Conservation (phyloP, 1,140 invertebrate species). For the Achatina immaculata region DNA sequence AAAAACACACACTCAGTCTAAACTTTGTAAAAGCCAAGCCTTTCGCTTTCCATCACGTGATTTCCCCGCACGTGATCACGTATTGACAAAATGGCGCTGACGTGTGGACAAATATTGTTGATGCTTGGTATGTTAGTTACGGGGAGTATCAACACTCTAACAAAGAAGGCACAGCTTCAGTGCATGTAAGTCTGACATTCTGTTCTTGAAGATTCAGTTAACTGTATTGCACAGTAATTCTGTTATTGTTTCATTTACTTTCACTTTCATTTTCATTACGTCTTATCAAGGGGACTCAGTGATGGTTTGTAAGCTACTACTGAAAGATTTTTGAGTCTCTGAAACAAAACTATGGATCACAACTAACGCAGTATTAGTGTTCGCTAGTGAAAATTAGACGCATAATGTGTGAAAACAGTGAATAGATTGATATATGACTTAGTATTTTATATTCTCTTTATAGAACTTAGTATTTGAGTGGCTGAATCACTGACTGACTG, state of each 20-base stretch:
- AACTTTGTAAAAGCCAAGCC: too few species aligned
- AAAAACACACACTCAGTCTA: too few species aligned
- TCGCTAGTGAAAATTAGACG: neutral
- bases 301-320: too few species aligned
- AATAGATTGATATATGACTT: too few species aligned
- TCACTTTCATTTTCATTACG: neutral
- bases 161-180: slow-evolving; percentile 68
- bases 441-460: too few species aligned
- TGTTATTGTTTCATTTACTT: neutral
- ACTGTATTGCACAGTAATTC: neutral
- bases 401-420: too few species aligned
- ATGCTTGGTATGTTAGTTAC: slow-evolving; percentile 67
- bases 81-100: slow-evolving; percentile 61
- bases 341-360: neutral
- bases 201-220: neutral
- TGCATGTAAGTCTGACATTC: slow-evolving; percentile 53
- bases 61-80: neutral
- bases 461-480: too few species aligned
- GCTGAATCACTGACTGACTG: too few species aligned
- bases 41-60: too few species aligned
- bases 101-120: slow-evolving; percentile 60
- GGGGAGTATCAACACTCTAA: slow-evolving; percentile 67
- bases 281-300: neutral
- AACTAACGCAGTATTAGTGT: neutral
- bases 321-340: neutral